A percentile compares a stretch with the other conserved stretches of the same genome.
Conservation (phyloP, 2,797 vertebrate genomes). For the Catostomus latipinnis region DNA sequence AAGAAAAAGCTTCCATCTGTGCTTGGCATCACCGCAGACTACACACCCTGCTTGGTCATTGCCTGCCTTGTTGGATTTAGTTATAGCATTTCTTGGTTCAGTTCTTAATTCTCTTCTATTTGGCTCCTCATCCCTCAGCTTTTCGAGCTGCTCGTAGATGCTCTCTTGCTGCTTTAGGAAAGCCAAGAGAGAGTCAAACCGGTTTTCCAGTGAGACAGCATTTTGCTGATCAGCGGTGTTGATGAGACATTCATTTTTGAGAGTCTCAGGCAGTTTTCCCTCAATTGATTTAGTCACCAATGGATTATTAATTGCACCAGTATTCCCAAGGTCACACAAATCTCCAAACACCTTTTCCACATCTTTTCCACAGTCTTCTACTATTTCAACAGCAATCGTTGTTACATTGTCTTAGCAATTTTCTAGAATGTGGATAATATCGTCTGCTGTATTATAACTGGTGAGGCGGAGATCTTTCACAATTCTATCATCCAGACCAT, state of each 20-base stretch:
- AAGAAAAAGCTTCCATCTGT: slow-evolving; percentile 48
- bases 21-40: slow-evolving; percentile 49
- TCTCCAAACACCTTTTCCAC: too few relatives aligned
- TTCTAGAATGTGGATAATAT: background rate
- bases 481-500: background rate
- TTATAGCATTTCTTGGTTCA: slow-evolving; percentile 38
- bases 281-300: background rate
- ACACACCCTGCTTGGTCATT: slow-evolving; percentile 17
- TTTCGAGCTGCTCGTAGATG: slow-evolving; percentile 54
- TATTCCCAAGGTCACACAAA: too few relatives aligned
- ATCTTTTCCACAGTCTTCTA: too few relatives aligned
- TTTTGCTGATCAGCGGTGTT: background rate
- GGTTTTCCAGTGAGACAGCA: background rate
- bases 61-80: background rate
- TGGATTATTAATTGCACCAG: background rate
- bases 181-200: slow-evolving; percentile 38
- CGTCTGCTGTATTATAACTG: background rate
- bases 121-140: slow-evolving; percentile 33
- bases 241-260: background rate
- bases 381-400: background rate
- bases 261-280: background rate
- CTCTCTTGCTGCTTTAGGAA: slow-evolving; percentile 52
- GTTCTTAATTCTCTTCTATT: background rate
- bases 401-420: background rate
- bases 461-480: background rate